Evolutionary conservation across 2,888 invertebrate species (phyloP).

Genomic region (Apamea epomidion): DNA sequence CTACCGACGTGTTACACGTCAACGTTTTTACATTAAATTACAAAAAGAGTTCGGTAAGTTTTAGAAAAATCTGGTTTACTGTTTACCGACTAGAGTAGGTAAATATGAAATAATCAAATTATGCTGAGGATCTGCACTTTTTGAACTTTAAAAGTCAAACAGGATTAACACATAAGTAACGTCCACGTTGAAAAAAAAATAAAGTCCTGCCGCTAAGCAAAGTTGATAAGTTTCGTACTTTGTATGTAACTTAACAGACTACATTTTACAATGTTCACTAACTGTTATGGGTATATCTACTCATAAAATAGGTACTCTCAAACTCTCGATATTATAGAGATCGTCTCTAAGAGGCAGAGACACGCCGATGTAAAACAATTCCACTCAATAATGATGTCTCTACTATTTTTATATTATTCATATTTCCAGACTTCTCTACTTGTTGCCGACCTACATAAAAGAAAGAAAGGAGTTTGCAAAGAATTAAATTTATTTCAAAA

Average conservation of each 20-base stretch:
- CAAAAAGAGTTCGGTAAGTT: neutral
- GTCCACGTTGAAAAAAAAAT: neutral
- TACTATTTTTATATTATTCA: neutral
- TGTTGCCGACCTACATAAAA: constrained; percentile 31
- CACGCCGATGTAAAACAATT: neutral
- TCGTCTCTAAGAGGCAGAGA: neutral
- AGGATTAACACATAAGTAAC: no score
- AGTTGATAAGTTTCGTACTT: no score
- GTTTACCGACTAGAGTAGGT: neutral
- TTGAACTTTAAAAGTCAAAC: neutral
- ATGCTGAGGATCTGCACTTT: neutral
- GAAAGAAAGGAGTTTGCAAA: constrained; percentile 43
- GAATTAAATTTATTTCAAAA: constrained; percentile 52
- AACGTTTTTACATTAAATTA: neutral
- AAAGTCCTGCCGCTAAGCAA: neutral
- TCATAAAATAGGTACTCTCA: neutral
- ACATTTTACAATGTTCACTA: neutral
- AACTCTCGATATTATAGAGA: neutral
- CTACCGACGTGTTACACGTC: neutral
- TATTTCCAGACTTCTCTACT: neutral
- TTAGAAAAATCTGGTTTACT: neutral
- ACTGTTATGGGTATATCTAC: neutral
- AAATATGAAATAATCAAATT: neutral
- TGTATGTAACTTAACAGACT: neutral
- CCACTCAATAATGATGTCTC: neutral